phyloP scores from a whole-genome alignment of 2,113 vertebrate genomes.

The Furnarius figulus region DNA sequence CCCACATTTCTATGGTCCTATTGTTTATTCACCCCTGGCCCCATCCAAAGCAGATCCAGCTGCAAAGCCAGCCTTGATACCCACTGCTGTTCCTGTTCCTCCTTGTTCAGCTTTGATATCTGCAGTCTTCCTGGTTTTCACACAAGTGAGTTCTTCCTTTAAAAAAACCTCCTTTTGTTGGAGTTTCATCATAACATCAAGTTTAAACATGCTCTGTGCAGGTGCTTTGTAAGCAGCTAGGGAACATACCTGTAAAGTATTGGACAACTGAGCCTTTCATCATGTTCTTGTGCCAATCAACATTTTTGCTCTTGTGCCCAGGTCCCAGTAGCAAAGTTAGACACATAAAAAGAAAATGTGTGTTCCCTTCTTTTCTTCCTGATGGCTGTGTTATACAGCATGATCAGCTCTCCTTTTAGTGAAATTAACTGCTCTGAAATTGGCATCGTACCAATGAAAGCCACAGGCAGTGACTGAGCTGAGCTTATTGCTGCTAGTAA shows the following conservation, averaged over 20 bases:
- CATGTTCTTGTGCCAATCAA: neutral
- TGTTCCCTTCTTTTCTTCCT: neutral
- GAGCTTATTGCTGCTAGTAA: neutral
- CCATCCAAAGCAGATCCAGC: neutral
- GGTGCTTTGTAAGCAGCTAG: neutral
- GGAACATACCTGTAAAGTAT: neutral
- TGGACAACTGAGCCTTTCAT: neutral
- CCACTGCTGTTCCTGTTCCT: neutral
- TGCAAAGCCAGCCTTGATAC: neutral
- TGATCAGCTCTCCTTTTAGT: neutral
- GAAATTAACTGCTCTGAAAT: neutral
- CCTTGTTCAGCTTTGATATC: fast-evolving
- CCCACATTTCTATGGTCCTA: neutral
- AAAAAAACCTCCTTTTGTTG: neutral
- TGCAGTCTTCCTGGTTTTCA: neutral
- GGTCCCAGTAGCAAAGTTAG: neutral
- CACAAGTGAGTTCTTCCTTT: neutral
- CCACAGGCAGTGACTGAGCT: neutral
- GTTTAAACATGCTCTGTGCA: neutral
- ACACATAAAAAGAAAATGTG: neutral
- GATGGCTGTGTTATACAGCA: neutral
- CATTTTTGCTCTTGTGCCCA: neutral
- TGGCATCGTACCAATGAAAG: neutral
- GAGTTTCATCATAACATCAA: neutral
- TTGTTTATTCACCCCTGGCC: neutral